Conservation (phyloP, 1,140 invertebrate genomes). For the Bombus superbus region DNA sequence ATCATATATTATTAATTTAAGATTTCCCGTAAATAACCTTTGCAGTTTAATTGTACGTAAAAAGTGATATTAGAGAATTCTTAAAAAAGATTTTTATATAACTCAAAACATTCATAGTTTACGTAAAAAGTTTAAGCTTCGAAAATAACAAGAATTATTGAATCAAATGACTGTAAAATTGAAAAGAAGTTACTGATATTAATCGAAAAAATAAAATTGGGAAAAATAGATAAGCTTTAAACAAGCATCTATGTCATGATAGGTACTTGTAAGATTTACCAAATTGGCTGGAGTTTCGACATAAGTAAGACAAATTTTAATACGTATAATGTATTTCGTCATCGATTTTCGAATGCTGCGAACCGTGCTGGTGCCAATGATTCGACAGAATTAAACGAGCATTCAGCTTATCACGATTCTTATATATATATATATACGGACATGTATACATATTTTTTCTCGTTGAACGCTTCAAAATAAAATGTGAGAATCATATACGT, state of each 20-base stretch:
- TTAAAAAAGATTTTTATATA: too few species aligned
- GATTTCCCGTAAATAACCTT: too few species aligned
- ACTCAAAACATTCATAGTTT: too few species aligned
- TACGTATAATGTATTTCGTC: background rate
- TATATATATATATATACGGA: too few species aligned
- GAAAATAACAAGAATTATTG: too few species aligned
- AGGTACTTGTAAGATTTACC: background rate
- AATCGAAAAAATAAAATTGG: background rate
- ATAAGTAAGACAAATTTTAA: slow-evolving; percentile 23
- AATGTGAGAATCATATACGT: background rate
- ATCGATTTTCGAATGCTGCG: background rate
- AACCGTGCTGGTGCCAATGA: background rate
- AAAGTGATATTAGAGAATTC: too few species aligned
- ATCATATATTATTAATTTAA: too few species aligned
- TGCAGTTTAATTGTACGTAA: too few species aligned
- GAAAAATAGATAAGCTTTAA: background rate
- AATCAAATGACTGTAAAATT: too few species aligned
- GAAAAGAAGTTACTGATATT: too few species aligned
- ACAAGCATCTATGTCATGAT: background rate
- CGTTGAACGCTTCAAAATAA: background rate
- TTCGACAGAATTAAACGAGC: background rate
- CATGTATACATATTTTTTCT: background rate
- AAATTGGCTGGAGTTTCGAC: background rate
- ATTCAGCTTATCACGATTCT: background rate
- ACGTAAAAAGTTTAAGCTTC: too few species aligned